Conservation (phyloP, 2,113 vertebrate species). For the Ailuropoda melanoleuca region DNA sequence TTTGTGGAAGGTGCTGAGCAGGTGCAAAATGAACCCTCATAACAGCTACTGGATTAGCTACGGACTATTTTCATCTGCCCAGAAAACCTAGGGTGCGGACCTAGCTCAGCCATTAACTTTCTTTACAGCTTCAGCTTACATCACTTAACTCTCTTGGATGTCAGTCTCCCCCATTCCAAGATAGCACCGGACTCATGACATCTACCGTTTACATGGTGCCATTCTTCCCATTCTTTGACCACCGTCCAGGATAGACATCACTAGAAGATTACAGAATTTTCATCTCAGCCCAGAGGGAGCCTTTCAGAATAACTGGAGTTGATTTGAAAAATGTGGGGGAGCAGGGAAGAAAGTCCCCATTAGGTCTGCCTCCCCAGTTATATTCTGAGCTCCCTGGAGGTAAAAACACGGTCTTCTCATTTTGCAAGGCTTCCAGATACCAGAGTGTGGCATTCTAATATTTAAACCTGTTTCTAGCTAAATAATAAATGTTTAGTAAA, state of each 20-base stretch:
- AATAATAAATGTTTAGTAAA: not conserved
- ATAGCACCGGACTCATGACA: not conserved
- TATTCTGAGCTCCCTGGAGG: not conserved
- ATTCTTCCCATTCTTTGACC: not conserved
- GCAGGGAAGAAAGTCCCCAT: rapidly evolving
- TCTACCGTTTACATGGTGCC: not conserved
- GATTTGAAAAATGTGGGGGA: not conserved
- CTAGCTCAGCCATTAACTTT: not conserved
- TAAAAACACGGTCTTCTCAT: not conserved
- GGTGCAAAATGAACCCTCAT: not conserved
- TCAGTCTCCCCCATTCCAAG: not conserved
- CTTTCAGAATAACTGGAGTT: not conserved
- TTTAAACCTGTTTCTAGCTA: not conserved
- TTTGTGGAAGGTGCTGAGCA: not conserved
- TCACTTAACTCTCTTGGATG: not conserved
- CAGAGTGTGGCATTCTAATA: not conserved
- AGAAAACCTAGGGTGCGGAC: not conserved
- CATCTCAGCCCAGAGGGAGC: not conserved
- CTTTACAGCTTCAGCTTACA: not conserved
- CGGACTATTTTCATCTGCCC: not conserved
- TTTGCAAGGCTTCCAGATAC: not conserved
- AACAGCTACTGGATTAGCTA: not conserved
- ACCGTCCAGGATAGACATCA: not conserved
- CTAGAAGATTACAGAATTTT: not conserved
- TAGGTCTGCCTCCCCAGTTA: not conserved